Conservation (phyloP, 2,113 vertebrate species). For the Bos javanicus region DNA sequence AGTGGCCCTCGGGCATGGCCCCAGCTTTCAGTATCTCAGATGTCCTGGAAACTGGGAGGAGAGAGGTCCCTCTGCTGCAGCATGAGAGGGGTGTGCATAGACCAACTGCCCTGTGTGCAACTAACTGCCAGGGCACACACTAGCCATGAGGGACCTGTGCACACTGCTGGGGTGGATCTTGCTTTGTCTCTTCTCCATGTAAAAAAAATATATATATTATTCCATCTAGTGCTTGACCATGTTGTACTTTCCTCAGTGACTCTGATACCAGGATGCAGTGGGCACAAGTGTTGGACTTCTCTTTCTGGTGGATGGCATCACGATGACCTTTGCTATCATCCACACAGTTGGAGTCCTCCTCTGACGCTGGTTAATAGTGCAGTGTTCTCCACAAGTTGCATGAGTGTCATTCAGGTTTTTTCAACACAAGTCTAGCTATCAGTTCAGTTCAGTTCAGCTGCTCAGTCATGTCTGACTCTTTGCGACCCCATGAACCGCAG, state of each 20-base stretch:
- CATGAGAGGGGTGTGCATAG: neutral
- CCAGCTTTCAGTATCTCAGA: neutral
- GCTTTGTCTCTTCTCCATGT: neutral
- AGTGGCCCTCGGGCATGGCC: neutral
- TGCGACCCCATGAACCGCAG: too few relatives aligned
- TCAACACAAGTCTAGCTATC: neutral
- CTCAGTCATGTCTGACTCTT: accelerated
- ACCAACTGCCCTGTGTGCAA: neutral
- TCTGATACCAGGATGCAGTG: neutral
- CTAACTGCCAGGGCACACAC: neutral
- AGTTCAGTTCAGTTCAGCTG: too few relatives aligned
- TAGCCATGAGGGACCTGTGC: neutral
- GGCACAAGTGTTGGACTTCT: neutral
- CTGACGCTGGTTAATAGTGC: neutral
- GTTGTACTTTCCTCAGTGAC: neutral
- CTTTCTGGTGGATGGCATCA: neutral
- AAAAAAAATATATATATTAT: neutral
- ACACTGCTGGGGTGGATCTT: neutral
- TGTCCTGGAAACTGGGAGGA: neutral
- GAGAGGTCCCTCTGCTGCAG: neutral
- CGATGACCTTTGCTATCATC: neutral
- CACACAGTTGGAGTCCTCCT: neutral
- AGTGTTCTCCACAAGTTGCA: neutral
- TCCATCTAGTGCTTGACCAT: neutral
- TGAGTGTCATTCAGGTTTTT: neutral